phyloP scores from a whole-genome alignment of 2,113 vertebrate species.

The Perognathus longimembris region DNA sequence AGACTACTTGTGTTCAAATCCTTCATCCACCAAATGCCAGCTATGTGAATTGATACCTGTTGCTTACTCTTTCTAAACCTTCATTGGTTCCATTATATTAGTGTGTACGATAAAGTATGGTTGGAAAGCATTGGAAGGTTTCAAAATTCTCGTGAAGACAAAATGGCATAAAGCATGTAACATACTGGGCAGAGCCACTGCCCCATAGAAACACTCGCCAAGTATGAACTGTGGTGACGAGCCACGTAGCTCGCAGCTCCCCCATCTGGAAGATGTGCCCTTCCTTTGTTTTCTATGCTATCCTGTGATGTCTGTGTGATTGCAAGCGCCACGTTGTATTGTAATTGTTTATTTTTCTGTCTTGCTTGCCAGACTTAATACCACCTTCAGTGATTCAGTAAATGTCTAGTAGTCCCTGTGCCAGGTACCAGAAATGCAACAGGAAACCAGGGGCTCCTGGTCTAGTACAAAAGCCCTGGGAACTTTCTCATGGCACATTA shows the following conservation, averaged over 20 bases:
- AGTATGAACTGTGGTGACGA: neutral
- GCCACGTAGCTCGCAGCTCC: neutral
- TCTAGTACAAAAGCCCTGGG: neutral
- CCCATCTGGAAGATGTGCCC: neutral
- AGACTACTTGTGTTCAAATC: neutral
- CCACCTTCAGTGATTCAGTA: neutral
- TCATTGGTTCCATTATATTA: neutral
- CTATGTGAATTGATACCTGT: neutral
- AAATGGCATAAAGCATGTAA: neutral
- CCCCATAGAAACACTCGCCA: neutral
- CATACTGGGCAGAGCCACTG: neutral
- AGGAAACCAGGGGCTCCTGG: neutral
- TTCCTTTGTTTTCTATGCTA: neutral
- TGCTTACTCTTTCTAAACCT: conserved; percentile 30
- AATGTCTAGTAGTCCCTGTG: neutral
- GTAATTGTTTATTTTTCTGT: neutral
- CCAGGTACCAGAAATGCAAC: neutral
- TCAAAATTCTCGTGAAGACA: neutral
- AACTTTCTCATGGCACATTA: neutral
- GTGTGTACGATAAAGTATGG: neutral
- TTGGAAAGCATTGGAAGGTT: neutral
- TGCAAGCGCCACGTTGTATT: neutral
- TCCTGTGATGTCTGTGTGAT: neutral
- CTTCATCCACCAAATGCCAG: neutral
- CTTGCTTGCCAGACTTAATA: neutral